phyloP scores from a whole-genome alignment of 2,797 vertebrate species.

The Craterocephalus amniculus region DNA sequence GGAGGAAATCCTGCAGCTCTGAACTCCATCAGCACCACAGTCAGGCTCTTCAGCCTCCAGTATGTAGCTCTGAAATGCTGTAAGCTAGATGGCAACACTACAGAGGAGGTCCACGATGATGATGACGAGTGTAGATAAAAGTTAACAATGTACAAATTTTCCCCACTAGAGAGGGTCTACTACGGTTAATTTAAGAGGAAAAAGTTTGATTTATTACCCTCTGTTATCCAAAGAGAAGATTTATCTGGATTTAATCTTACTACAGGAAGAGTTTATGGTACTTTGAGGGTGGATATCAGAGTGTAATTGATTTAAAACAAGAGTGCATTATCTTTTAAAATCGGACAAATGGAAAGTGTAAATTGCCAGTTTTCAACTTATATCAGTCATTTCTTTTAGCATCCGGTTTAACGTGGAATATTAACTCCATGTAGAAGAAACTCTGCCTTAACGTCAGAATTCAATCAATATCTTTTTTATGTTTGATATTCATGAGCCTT shows the following conservation, averaged over 20 bases:
- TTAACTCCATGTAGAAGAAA: background rate
- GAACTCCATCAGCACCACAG: too few species aligned
- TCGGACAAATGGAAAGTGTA: background rate
- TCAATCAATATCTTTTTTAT: conserved; percentile 49
- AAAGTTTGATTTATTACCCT: background rate
- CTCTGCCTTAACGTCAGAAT: conserved; percentile 7
- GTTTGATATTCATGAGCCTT: conserved; percentile 43
- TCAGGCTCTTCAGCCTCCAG: too few species aligned
- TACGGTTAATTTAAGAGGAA: background rate
- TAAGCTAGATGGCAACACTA: too few species aligned
- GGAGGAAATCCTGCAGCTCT: too few species aligned
- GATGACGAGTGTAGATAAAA: too few species aligned
- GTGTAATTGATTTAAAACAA: background rate
- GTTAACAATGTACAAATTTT: too few species aligned
- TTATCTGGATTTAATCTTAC: background rate
- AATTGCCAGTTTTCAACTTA: background rate
- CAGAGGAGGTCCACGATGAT: too few species aligned
- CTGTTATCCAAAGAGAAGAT: background rate
- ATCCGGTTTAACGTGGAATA: conserved; percentile 5
- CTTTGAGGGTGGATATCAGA: background rate
- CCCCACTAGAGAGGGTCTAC: too few species aligned
- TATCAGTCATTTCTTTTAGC: conserved; percentile 24
- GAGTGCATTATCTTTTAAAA: background rate
- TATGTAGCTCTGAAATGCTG: too few species aligned
- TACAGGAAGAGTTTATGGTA: background rate